Base-by-base conservation (phyloP, 2,797 vertebrate species). In the Borostomias antarcticus region DNA sequence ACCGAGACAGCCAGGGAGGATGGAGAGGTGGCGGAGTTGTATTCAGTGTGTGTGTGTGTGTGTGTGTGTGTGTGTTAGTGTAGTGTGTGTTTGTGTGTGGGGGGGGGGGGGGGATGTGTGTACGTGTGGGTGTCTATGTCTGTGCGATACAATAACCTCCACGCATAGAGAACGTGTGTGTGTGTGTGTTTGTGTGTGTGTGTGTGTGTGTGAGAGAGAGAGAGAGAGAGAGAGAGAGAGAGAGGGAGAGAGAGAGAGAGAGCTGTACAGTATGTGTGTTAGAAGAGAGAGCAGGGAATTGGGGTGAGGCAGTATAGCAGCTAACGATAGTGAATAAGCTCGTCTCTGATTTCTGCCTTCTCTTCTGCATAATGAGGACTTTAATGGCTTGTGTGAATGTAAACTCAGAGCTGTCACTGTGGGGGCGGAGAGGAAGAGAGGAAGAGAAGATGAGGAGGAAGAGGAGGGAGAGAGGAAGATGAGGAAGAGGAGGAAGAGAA, bases 341-440 rank as follows among this genome's bases (percentile, higher is more conserved):
- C 51, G 48, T 72, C 74, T 89, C 88, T 89, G 84, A 89, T 89
- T 88, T 64, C 66, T 80, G 64, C 68, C 80, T 70, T 77, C 82
- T 78, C 80, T 76, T 76, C 77, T 76, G 77, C 82, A 73, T 93
- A 93, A 94, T 93, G 91, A 94, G 76, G 85, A 82, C 80, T 87
- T 81, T 79, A 90, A 85, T 91, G 89, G 79, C 76, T 85, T 85
- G 88, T 88, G 74, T 87, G 80, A 76, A 73, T 82, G 75, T 74
- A 80, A 85, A 79, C 73, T 87, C 79, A 77, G 15, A 70, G 73
- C 76, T 68, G 71, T 77, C n/a, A n/a, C n/a, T n/a, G 79, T 70
- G 79, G 82, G 80, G 80, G 81, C 68, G 75, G 76, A 10, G n/a
- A n/a, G n/a, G n/a, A n/a, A n/a, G n/a, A n/a, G n/a, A n/a, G n/a